These are phyloP conservation scores for Didymodactylos carnosus DNA, from an alignment of 2,888 invertebrate species.

Conservation along the genomic window DNA sequence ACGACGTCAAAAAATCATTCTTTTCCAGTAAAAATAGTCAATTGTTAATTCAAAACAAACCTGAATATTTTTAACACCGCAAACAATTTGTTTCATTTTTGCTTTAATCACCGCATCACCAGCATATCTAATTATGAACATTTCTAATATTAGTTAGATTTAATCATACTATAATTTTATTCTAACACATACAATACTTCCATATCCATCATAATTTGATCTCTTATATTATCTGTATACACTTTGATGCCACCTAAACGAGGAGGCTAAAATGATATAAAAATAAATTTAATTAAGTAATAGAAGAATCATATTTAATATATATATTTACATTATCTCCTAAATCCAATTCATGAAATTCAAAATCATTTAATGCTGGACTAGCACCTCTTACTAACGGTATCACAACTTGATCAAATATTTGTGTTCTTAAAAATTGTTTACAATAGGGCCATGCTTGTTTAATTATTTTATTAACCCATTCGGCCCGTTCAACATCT, in stretches of 20 bases:
- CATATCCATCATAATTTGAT: conserved; percentile 12
- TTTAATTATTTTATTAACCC: conserved; percentile 12
- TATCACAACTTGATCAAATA: not conserved
- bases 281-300: too few species aligned
- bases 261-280: conserved; percentile 3
- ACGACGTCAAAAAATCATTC: too few species aligned
- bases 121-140: conserved; percentile 5
- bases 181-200: conserved; percentile 10
- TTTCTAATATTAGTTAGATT: not conserved
- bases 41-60: conserved; percentile 7
- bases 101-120: conserved; percentile 12
- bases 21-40: too few species aligned
- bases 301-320: too few species aligned
- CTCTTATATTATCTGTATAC: conserved; percentile 12
- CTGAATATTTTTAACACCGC: conserved; percentile 13
- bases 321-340: conserved; percentile 6
- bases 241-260: conserved; percentile 9
- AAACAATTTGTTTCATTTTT: conserved; percentile 1
- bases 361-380: not conserved
- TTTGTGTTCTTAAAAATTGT: not conserved
- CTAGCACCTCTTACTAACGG: conserved; percentile 1
- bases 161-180: not conserved
- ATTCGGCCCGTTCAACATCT: conserved; percentile 13
- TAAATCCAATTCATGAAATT: conserved; percentile 9
- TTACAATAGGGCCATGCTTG: conserved; percentile 10